Conservation (phyloP, 2,888 invertebrate genomes). For the Hecatera dysodea region DNA sequence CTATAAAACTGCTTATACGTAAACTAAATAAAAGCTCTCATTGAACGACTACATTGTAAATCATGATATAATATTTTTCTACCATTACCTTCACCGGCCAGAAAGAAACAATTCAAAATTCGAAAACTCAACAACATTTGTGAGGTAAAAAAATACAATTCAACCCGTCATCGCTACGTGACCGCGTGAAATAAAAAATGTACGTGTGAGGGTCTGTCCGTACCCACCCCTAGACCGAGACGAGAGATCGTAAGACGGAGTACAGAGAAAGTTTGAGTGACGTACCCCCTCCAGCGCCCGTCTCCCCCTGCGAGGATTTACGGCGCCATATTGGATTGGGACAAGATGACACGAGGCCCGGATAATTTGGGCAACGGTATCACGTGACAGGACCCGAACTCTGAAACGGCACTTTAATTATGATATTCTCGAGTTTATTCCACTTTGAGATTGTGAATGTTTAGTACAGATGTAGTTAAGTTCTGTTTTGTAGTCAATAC, state of each 20-base stretch:
- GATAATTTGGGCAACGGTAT: slow-evolving; percentile 91
- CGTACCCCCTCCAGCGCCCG: slow-evolving; percentile 85
- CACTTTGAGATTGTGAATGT: slow-evolving; percentile 61
- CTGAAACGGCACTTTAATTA: slow-evolving; percentile 90
- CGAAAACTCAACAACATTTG: slow-evolving; percentile 45
- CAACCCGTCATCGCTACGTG: slow-evolving; percentile 68
- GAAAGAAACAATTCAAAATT: slow-evolving; percentile 30
- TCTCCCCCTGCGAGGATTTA: slow-evolving; percentile 87
- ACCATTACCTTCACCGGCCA: slow-evolving; percentile 7
- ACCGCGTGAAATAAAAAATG: slow-evolving; percentile 74
- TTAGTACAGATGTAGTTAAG: slow-evolving; percentile 61
- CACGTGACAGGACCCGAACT: slow-evolving; percentile 87
- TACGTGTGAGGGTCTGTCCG: slow-evolving; percentile 78
- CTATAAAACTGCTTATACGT: slow-evolving; percentile 36
- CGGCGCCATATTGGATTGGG: slow-evolving; percentile 91
- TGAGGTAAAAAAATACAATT: slow-evolving; percentile 65
- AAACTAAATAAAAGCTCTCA: slow-evolving; percentile 33
- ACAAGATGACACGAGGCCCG: slow-evolving; percentile 91
- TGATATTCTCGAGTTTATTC: slow-evolving; percentile 85
- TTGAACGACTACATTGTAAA: slow-evolving; percentile 23
- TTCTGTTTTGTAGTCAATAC: slow-evolving; percentile 59
- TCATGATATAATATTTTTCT: slow-evolving; percentile 19
- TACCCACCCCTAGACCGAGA: slow-evolving; percentile 85
- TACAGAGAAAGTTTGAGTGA: slow-evolving; percentile 91
- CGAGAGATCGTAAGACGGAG: slow-evolving; percentile 89